Evolutionary conservation across 2,113 vertebrate species (phyloP).

Genomic region (Nesogale talazaci): DNA sequence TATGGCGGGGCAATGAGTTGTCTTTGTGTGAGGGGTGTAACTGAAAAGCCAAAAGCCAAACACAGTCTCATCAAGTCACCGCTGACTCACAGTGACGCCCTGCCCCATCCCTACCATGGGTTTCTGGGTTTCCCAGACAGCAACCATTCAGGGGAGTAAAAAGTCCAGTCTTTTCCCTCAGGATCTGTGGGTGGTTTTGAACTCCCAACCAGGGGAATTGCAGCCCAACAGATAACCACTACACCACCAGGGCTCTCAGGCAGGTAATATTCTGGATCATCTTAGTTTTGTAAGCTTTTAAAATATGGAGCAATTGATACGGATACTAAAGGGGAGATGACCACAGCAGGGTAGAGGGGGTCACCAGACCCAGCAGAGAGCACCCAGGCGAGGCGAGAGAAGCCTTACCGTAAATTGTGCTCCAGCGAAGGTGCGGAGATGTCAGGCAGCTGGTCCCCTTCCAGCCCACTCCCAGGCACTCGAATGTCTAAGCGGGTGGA

Average conservation of each 20-base stretch:
- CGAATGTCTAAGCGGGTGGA: constrained; percentile 80
- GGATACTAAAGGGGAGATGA: not conserved
- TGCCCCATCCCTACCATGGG: no score
- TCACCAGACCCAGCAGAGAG: not conserved
- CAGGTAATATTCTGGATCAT: not conserved
- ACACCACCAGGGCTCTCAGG: not conserved
- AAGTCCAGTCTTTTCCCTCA: no score
- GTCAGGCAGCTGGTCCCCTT: constrained; percentile 81
- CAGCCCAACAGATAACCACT: no score
- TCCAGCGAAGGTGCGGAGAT: constrained; percentile 77
- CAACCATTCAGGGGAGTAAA: no score
- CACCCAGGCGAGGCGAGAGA: not conserved
- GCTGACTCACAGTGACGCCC: no score
- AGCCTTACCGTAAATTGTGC: constrained; percentile 82
- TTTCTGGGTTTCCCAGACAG: no score
- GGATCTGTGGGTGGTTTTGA: no score
- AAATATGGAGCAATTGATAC: not conserved
- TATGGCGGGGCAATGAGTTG: not conserved
- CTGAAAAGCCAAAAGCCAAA: no score
- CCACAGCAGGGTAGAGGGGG: not conserved
- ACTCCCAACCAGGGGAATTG: no score
- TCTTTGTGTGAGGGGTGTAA: no score
- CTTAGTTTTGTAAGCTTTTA: not conserved
- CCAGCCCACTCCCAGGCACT: constrained; percentile 76
- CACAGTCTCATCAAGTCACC: no score